These are phyloP conservation scores for Catostylus mosaicus DNA, from an alignment of 30 jellyfish, hydroid and myxozoan species.

Conservation along the genomic window DNA sequence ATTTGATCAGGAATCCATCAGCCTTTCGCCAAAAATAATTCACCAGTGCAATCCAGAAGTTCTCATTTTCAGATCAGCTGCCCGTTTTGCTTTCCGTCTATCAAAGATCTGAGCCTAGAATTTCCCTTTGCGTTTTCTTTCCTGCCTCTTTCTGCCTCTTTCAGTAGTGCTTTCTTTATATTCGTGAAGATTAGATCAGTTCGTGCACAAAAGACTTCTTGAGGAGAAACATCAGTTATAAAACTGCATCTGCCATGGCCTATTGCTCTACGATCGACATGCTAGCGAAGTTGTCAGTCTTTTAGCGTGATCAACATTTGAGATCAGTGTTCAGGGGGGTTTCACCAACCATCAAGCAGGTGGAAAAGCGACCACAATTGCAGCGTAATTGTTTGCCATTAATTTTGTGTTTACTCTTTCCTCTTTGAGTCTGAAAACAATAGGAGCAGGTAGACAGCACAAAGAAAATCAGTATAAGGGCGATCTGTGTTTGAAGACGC, in stretches of 20 bases:
- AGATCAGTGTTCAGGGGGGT: constrained; percentile 59
- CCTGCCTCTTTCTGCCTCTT: background rate
- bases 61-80: constrained; percentile 50
- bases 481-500: constrained; percentile 9
- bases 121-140: background rate
- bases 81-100: constrained; percentile 43
- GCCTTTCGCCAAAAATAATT: constrained; percentile 11
- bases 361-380: constrained; percentile 57
- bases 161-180: background rate
- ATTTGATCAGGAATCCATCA: background rate
- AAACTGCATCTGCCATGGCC: constrained; percentile 31
- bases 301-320: constrained; percentile 69
- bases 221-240: background rate
- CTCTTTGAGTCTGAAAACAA: constrained; percentile 55
- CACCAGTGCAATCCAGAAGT: constrained; percentile 9
- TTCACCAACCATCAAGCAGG: constrained; percentile 33
- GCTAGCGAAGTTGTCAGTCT: constrained; percentile 67
- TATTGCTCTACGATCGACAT: constrained; percentile 38
- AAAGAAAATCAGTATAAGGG: constrained; percentile 4
- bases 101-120: background rate
- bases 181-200: background rate
- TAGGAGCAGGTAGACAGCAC: constrained; percentile 50
- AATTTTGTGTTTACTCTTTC: constrained; percentile 55
- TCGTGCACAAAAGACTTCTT: background rate
- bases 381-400: constrained; percentile 60